Evolutionary conservation across 2,113 vertebrate species (phyloP).

Genomic region (Grammomys surdaster): DNA sequence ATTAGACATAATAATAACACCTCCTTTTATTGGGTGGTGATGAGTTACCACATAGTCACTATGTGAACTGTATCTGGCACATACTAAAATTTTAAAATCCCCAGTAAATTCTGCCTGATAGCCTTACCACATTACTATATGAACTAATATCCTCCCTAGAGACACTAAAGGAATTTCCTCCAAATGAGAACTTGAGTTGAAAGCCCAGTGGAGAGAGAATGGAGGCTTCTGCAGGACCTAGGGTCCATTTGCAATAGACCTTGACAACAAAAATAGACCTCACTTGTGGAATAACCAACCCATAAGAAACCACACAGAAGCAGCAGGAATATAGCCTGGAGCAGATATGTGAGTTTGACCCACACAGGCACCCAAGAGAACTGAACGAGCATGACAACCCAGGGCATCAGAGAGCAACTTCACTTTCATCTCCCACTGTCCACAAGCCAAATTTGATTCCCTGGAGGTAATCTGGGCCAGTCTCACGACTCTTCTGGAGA

Average conservation of each 20-base stretch:
- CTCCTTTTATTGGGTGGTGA: neutral
- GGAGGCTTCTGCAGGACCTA: neutral
- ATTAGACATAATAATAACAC: neutral
- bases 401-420: neutral
- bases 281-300: accelerated
- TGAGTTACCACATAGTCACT: neutral
- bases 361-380: neutral
- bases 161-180: neutral
- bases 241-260: neutral
- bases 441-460: neutral
- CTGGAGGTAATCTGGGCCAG: neutral
- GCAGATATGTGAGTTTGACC: accelerated
- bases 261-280: neutral
- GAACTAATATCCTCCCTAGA: neutral
- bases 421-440: neutral
- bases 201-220: neutral
- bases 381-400: neutral
- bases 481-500: neutral
- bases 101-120: neutral
- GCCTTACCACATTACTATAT: too few relatives aligned
- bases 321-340: neutral
- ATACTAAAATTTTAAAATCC: neutral
- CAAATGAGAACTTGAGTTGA: neutral
- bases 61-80: neutral
- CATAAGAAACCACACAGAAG: neutral